Percentiles rank a stretch among this genome's conserved stretches.
phyloP scores from a whole-genome alignment of 2,888 invertebrate species.

The Tuta absoluta region DNA sequence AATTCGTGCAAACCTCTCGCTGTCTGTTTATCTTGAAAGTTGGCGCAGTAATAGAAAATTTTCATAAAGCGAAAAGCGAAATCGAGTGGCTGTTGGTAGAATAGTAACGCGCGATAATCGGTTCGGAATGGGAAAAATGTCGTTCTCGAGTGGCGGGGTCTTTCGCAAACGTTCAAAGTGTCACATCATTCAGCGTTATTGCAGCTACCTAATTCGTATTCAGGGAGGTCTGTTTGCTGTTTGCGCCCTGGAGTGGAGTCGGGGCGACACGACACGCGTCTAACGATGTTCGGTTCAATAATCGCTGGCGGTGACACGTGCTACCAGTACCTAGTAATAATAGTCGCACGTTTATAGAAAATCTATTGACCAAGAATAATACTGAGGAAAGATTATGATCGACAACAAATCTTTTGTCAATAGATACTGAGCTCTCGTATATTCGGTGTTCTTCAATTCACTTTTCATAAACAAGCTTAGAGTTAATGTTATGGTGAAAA shows the following conservation, averaged over 20 bases:
- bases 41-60: slow-evolving; percentile 20
- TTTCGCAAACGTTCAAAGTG: slow-evolving; percentile 22
- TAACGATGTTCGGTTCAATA: slow-evolving; percentile 5
- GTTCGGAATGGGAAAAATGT: slow-evolving; percentile 21
- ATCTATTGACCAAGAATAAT: not conserved
- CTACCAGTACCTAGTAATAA: not conserved
- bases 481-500: no score
- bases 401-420: no score
- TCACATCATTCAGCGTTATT: slow-evolving; percentile 26
- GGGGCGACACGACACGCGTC: not conserved
- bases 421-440: no score
- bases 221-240: slow-evolving; percentile 21
- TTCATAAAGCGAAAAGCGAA: slow-evolving; percentile 21
- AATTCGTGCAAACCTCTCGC: slow-evolving; percentile 17
- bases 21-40: slow-evolving; percentile 11
- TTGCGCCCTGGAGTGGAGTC: not conserved
- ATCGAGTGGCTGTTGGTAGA: slow-evolving; percentile 19
- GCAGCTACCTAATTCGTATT: slow-evolving; percentile 26
- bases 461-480: no score
- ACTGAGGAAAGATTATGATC: not conserved
- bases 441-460: no score
- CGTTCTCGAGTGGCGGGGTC: slow-evolving; percentile 13
- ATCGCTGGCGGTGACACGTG: slow-evolving; percentile 13
- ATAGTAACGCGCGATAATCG: slow-evolving; percentile 26
- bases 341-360: not conserved